A percentile compares a stretch with the other conserved stretches of the same genome.
Conservation (phyloP, 2,888 invertebrate species). For the Leucophenga montana region DNA sequence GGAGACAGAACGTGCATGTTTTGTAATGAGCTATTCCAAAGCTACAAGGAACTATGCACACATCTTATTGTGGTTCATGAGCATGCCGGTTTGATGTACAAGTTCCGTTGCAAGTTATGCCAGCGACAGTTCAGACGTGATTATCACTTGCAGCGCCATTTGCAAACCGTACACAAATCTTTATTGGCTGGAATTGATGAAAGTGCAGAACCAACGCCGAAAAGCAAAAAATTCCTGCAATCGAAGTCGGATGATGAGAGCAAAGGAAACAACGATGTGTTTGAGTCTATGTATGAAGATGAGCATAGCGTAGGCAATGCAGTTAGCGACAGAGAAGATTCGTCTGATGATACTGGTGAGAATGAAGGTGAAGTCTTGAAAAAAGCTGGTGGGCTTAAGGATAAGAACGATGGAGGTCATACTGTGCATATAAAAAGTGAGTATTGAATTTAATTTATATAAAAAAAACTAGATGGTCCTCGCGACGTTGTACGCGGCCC, state of each 20-base stretch:
- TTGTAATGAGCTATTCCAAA: background rate
- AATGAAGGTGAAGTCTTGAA: slow-evolving; percentile 16
- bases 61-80: slow-evolving; percentile 17
- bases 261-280: slow-evolving; percentile 37
- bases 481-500: no score
- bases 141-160: slow-evolving; percentile 58
- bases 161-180: slow-evolving; percentile 38
- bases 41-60: background rate
- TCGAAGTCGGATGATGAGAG: background rate
- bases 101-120: slow-evolving; percentile 31
- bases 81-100: slow-evolving; percentile 29
- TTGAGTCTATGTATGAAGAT: slow-evolving; percentile 24
- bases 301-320: slow-evolving; percentile 41
- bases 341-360: slow-evolving; percentile 37
- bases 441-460: background rate
- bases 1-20: background rate
- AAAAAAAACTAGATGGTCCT: no score
- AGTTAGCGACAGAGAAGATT: slow-evolving; percentile 36
- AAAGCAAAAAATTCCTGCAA: slow-evolving; percentile 28
- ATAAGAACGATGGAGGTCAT: background rate
- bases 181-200: slow-evolving; percentile 56
- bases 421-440: background rate
- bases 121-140: slow-evolving; percentile 49
- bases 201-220: slow-evolving; percentile 45
- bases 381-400: slow-evolving; percentile 1